Base-by-base conservation (phyloP, 92 coral and sea anemone species). In the Paramuricea clavata region DNA sequence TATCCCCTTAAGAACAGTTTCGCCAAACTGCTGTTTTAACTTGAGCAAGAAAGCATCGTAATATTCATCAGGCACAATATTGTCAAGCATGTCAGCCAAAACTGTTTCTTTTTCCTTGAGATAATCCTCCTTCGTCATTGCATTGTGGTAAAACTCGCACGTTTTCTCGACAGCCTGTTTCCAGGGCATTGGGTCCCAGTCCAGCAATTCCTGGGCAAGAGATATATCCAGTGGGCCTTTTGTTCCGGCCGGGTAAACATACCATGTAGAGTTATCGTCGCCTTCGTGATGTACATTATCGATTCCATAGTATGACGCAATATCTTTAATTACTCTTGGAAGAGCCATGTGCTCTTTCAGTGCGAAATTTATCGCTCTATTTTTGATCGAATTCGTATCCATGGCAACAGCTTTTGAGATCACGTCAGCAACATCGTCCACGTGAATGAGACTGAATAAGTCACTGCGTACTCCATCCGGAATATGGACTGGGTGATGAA, bases 101-200 rank as follows among this genome's bases (percentile, higher is more conserved):
- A 97, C 95, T 27, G 28, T 39, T 26, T 65, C 72, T 78, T 87
- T 93, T 72, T 97, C 98, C 52, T 81, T 89, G 33, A 89, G 70
- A 57, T 86, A 81, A 3, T 82, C 83, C 33, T 81, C 80, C 43
- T 93, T 92, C 0, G 95, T 90, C 98, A 97, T 97, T 21, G 98
- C 99, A 31, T 85, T 91, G 71, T 97, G 94, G 87, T 85, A 93
- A 88, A 86, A 93, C 49, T 91, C 70, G 61, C 85, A 85, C 33
- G 95, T 85, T 11, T 90, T 76, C 22, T 60, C 78, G 6, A 93
- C 83, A 12, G 99, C 98, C 21, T 54, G 75, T 28, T 83, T 81
- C 99, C 99, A 97, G 6, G 97, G 52, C 91, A 94, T 91, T 27
- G 99, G 97, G 32, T 93, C 87, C 97, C 97, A 97, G 77, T 74